Evolutionary conservation across 2,888 invertebrate species (phyloP).

Genomic region (Stegophylla sp.): DNA sequence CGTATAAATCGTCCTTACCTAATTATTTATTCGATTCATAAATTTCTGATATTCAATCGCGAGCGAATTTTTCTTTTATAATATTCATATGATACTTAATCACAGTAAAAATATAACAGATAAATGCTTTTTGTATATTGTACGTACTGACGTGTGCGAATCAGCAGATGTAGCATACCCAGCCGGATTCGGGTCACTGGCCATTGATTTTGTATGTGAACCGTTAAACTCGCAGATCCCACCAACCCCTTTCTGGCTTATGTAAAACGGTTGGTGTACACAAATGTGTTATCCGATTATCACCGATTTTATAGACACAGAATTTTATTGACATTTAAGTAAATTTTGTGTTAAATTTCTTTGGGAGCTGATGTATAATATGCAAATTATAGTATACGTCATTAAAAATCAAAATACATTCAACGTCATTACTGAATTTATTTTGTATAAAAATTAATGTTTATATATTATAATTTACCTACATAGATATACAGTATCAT

Average conservation of each 20-base stretch:
- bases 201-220: conserved; percentile 54
- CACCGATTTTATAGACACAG: neutral
- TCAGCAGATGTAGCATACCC: conserved; percentile 32
- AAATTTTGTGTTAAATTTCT: neutral
- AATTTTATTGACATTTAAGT: conserved; percentile 28
- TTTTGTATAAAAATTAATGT: no score
- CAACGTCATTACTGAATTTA: neutral
- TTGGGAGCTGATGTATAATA: no score
- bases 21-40: no score
- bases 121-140: conserved; percentile 1
- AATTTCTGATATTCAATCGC: no score
- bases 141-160: conserved; percentile 25
- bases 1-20: no score
- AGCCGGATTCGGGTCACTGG: conserved; percentile 52
- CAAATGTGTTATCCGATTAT: conserved; percentile 5
- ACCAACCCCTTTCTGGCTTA: conserved; percentile 26
- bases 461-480: no score
- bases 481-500: neutral
- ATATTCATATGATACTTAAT: neutral
- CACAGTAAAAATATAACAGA: neutral
- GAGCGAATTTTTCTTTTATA: no score
- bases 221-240: conserved; percentile 41
- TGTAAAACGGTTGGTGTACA: conserved; percentile 8
- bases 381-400: no score
- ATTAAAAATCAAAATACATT: neutral